Base-by-base conservation (phyloP, 2,888 invertebrate genomes). In the Leucophora obtusa region DNA sequence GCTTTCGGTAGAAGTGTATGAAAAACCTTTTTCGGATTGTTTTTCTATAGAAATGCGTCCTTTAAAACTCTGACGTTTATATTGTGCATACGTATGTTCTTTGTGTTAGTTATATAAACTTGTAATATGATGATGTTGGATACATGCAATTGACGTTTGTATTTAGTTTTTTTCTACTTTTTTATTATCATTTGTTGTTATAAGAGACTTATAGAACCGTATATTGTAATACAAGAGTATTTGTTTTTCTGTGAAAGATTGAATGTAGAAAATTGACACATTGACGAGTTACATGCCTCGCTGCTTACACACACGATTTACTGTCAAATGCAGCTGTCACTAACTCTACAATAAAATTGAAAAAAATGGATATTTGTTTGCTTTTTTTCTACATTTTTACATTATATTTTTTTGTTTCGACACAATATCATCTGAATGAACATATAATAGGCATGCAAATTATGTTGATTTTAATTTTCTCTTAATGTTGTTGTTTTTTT, bases 301-400 rank as follows among this genome's bases (percentile, higher is more conserved):
- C 28, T 70, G 69, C 62, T 50, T 35, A 50, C 18, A 71, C 58
- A 69, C 62, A 79, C 66, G 59, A 66, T 79, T 79, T 73, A 63
- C 84, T 86, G 86, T 84, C 86, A 85, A 83, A 79, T 84, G 82
- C 85, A 86, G 84, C 86, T 85, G 86, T 68, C 70, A 71, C 72
- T 80, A 68, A 17, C 59, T 60, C 7, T 60, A 58, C 65, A 60
- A 54, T 69, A 50, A 62, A 71, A 60, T 79, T 56, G 53, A 59
- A 59, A 70, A 62, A 28, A 15, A 54, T 21, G 35, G 21, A 54
- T 56, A 66, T 24, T 18, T 38, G 62, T 28, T 38, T 51, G 35
- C 43, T n/a, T 50, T 76, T 68, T 38, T 21, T 53, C 43, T 38
- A 21, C 38, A n/a, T 51, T 53, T 15, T 18, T 28, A 1, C 28